These are phyloP conservation scores for Coendou prehensilis DNA, from an alignment of 2,797 vertebrate genomes.

Conservation along the genomic window DNA sequence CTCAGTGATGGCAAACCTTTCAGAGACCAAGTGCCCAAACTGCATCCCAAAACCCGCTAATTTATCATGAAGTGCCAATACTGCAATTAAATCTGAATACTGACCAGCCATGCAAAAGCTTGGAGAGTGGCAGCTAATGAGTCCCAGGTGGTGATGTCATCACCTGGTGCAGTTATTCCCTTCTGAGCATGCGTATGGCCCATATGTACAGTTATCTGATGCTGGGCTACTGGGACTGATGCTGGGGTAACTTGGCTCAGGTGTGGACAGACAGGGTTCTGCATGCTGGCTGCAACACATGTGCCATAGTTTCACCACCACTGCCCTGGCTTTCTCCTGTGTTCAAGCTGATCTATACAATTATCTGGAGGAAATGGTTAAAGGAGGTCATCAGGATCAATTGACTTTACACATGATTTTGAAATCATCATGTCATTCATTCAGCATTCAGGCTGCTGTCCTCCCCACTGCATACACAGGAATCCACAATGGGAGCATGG, in stretches of 20 bases:
- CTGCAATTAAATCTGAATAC: background rate
- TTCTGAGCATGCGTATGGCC: background rate
- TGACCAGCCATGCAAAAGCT: background rate
- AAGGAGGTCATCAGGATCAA: background rate
- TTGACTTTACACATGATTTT: background rate
- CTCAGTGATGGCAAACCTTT: background rate
- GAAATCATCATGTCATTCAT: background rate
- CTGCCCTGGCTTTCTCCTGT: background rate
- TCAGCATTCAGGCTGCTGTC: background rate
- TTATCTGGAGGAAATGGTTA: background rate
- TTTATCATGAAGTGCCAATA: background rate
- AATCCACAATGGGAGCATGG: background rate
- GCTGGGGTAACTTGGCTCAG: background rate
- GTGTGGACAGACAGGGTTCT: background rate
- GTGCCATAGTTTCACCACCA: background rate
- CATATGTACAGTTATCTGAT: background rate
- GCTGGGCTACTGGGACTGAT: background rate
- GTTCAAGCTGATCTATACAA: background rate
- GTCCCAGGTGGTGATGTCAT: background rate
- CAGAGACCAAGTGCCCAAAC: background rate
- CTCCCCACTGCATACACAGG: background rate
- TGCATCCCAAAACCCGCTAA: background rate
- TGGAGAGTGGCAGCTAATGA: background rate
- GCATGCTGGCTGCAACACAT: background rate
- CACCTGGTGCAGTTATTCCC: background rate